phyloP scores from a whole-genome alignment of 2,888 invertebrate genomes.

The Harpalus rubripes region DNA sequence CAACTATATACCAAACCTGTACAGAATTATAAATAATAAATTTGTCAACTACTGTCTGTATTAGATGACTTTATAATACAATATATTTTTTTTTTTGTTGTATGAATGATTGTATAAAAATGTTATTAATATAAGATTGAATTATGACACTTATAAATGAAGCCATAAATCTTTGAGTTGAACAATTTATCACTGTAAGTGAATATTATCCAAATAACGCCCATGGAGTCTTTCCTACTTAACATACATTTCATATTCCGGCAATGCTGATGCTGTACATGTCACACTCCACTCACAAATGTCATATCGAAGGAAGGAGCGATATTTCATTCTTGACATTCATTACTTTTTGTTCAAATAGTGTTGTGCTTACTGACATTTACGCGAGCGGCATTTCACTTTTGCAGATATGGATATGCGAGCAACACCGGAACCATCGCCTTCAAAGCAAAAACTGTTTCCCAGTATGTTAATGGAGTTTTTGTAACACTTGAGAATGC shows the following conservation, averaged over 20 bases:
- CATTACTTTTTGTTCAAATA: constrained; percentile 39
- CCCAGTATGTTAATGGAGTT: neutral
- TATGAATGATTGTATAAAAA: neutral
- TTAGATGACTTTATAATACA: neutral
- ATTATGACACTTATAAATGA: constrained; percentile 1
- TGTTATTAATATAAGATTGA: neutral
- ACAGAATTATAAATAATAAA: no score
- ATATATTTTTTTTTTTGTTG: neutral
- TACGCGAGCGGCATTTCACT: constrained; percentile 27
- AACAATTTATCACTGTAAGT: constrained; percentile 24
- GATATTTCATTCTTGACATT: constrained; percentile 46
- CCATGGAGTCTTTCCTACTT: constrained; percentile 23
- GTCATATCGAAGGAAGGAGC: constrained; percentile 37
- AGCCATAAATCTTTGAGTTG: constrained; percentile 9
- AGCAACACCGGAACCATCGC: constrained; percentile 4
- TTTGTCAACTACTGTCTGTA: no score
- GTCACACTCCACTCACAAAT: constrained; percentile 26
- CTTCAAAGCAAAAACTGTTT: neutral
- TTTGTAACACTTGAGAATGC: constrained; percentile 9
- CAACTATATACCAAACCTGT: no score
- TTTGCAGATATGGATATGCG: neutral
- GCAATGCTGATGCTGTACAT: constrained; percentile 30
- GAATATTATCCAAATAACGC: constrained; percentile 35
- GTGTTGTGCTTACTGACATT: constrained; percentile 36
- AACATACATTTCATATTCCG: constrained; percentile 31